A percentile compares a stretch with the other conserved stretches of the same genome.
These are phyloP conservation scores for Ophonus ardosiacus DNA, from an alignment of 2,888 invertebrate species.

Conservation along the genomic window DNA sequence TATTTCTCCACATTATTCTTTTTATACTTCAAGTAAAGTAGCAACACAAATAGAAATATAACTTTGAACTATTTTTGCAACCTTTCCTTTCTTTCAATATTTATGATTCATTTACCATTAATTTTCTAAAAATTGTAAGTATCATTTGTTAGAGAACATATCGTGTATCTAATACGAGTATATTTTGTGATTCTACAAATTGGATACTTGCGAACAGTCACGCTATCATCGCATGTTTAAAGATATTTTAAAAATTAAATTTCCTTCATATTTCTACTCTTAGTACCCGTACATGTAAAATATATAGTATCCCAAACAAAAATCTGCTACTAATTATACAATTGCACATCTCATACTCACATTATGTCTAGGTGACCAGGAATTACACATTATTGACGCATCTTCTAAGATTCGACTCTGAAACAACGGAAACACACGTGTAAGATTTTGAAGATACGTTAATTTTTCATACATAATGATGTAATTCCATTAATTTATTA, in stretches of 20 bases:
- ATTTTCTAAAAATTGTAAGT: conserved; percentile 33
- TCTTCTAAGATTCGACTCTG: conserved; percentile 95
- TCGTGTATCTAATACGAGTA: conserved; percentile 52
- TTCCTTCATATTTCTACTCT: conserved; percentile 4
- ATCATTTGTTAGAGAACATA: conserved; percentile 31
- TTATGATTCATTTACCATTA: conserved; percentile 23
- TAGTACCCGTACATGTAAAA: conserved; percentile 17
- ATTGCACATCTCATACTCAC: conserved; percentile 80
- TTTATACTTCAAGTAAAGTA: no score
- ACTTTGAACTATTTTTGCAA: not conserved
- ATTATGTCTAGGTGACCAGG: conserved; percentile 93
- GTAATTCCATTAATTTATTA: conserved; percentile 9
- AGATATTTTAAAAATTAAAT: conserved; percentile 56
- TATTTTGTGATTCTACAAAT: conserved; percentile 54
- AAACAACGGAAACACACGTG: conserved; percentile 76
- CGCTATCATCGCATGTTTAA: conserved; percentile 55
- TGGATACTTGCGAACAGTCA: conserved; percentile 39
- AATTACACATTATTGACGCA: conserved; percentile 94
- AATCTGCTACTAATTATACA: not conserved
- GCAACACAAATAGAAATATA: no score
- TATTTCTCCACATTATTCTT: no score
- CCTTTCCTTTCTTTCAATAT: conserved; percentile 30
- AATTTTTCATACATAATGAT: not conserved
- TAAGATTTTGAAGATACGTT: conserved; percentile 20
- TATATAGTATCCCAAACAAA: conserved; percentile 27